Conservation (phyloP, 2,797 vertebrate species). For the Scarus forsteni region DNA sequence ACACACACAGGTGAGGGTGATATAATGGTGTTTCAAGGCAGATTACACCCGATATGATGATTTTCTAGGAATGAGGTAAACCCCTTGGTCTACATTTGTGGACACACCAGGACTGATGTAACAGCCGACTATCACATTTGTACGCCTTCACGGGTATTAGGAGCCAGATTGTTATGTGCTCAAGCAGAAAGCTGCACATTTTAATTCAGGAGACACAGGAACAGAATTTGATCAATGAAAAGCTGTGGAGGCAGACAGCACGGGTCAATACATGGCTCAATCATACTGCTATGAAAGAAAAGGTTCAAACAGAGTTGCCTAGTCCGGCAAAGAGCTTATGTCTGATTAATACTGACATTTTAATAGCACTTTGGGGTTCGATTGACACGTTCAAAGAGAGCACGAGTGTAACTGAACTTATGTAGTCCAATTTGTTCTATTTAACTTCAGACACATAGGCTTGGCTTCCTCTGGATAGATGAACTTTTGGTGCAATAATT, state of each 20-base stretch:
- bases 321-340: slow-evolving; percentile 6
- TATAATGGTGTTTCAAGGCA: slow-evolving; percentile 5
- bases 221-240: slow-evolving; percentile 41
- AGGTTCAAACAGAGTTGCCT: slow-evolving; percentile 45
- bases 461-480: no score
- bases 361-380: background rate
- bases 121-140: background rate
- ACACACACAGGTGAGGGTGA: background rate
- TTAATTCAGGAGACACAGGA: slow-evolving; percentile 13
- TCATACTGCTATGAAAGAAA: slow-evolving; percentile 24
- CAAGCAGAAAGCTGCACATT: background rate
- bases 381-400: background rate
- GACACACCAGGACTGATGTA: background rate
- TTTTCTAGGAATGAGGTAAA: slow-evolving; percentile 31
- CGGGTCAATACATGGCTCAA: slow-evolving; percentile 39
- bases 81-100: background rate
- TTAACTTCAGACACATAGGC: no score
- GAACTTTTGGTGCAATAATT: no score
- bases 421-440: background rate
- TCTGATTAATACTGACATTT: slow-evolving; percentile 30
- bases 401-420: background rate
- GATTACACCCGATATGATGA: slow-evolving; percentile 16
- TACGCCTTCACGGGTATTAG: background rate
- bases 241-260: slow-evolving; percentile 20
- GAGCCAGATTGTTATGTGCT: slow-evolving; percentile 1